Evolutionary conservation across 37 sponge, comb jelly and placozoan species (phyloP).

Genomic region (Mnemiopsis leidyi): DNA sequence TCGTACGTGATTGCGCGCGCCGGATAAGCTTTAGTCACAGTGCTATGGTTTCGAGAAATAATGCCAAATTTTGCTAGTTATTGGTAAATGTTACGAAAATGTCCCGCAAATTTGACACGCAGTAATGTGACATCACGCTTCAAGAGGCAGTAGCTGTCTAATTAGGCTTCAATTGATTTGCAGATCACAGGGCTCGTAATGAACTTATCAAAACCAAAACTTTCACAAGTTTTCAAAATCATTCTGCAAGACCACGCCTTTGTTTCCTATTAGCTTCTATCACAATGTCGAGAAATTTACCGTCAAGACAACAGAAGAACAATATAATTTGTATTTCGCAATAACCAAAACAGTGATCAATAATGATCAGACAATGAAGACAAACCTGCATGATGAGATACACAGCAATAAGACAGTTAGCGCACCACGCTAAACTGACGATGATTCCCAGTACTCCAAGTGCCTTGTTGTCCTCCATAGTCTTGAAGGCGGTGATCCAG

Average conservation of each 20-base stretch:
- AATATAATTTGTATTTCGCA: neutral
- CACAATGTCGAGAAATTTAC: no score
- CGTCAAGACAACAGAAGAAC: no score
- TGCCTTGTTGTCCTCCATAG: conserved; percentile 47
- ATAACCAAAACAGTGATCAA: no score
- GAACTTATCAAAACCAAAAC: no score
- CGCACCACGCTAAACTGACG: neutral
- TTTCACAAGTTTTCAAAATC: no score
- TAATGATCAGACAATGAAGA: neutral
- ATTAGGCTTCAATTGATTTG: no score
- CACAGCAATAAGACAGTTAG: conserved; percentile 51
- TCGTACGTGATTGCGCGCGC: neutral
- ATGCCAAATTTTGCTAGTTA: neutral
- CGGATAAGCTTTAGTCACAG: neutral
- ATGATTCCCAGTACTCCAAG: conserved; percentile 33
- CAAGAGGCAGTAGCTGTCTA: no score
- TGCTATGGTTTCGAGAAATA: neutral
- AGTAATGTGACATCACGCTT: neutral
- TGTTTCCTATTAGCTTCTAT: no score
- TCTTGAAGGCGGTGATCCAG: conserved; percentile 1
- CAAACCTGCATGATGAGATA: conserved; percentile 61
- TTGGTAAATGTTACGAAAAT: neutral
- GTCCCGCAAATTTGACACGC: conserved; percentile 8
- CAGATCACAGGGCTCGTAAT: no score
- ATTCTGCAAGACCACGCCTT: no score